Evolutionary conservation across 2,888 invertebrate genomes (phyloP).

Genomic region (Andrena trimmerana): DNA sequence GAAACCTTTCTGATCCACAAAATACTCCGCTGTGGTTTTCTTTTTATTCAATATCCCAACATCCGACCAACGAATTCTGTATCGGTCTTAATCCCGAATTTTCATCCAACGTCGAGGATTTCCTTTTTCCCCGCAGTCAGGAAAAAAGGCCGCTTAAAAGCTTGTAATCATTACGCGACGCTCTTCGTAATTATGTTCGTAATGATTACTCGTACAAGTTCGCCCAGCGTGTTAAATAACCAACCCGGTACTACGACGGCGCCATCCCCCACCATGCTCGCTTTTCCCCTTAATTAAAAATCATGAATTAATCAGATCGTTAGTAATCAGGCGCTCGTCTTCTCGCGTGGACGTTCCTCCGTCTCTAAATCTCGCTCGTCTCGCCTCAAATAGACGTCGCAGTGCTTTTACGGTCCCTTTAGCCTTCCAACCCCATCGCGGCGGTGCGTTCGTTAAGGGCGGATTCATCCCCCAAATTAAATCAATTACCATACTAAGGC

Average conservation of each 20-base stretch:
- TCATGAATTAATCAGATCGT: slow-evolving; percentile 77
- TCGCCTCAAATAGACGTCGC: slow-evolving; percentile 77
- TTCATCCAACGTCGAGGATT: neutral
- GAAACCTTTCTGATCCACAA: no score
- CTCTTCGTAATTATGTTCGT: slow-evolving; percentile 56
- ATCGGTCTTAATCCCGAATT: slow-evolving; percentile 31
- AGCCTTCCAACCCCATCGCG: slow-evolving; percentile 79
- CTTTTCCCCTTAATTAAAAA: slow-evolving; percentile 74
- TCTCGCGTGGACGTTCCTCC: slow-evolving; percentile 72
- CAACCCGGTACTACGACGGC: slow-evolving; percentile 31
- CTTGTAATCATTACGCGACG: slow-evolving; percentile 62
- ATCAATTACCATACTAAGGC: slow-evolving; percentile 84
- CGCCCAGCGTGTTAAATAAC: slow-evolving; percentile 66
- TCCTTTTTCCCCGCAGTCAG: neutral
- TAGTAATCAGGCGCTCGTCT: slow-evolving; percentile 76
- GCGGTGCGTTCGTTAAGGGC: slow-evolving; percentile 82
- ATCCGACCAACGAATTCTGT: neutral
- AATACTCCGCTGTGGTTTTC: neutral
- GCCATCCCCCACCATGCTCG: neutral
- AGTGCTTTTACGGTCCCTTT: slow-evolving; percentile 81
- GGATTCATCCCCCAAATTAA: slow-evolving; percentile 84
- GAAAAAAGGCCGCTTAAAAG: slow-evolving; percentile 59
- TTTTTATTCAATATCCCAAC: neutral
- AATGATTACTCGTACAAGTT: slow-evolving; percentile 63
- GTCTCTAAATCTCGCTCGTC: slow-evolving; percentile 72